Evolutionary conservation across 1,140 invertebrate genomes (phyloP).

Genomic region (Pseudomyrmex flavicornis): DNA sequence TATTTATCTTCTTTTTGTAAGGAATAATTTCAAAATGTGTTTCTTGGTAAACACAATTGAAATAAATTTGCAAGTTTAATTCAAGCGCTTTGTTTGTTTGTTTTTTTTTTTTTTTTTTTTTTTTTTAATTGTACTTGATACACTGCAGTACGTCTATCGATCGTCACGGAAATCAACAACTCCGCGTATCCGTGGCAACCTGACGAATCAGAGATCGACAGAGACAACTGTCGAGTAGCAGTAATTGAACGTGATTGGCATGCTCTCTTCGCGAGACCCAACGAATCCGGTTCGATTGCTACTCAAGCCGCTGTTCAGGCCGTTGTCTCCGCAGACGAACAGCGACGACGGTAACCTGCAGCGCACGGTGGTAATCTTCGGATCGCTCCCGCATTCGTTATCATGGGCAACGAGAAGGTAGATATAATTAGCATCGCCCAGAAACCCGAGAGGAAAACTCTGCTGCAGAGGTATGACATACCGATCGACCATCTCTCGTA

Average conservation of each 20-base stretch:
- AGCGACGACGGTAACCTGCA: slow-evolving; percentile 4
- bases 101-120: not conserved
- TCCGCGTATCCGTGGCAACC: slow-evolving; percentile 69
- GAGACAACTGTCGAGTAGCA: slow-evolving; percentile 25
- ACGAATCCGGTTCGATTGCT: slow-evolving; percentile 48
- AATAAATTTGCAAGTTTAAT: not conserved
- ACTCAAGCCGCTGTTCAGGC: slow-evolving; percentile 5
- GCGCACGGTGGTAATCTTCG: slow-evolving; percentile 15
- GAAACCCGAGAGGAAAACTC: slow-evolving; percentile 66
- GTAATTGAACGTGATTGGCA: slow-evolving; percentile 47
- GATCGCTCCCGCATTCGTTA: slow-evolving; percentile 8
- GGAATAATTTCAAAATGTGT: too few relatives aligned
- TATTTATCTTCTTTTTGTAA: too few relatives aligned
- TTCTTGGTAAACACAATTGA: not conserved
- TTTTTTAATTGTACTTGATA: too few relatives aligned
- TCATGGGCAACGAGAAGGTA: slow-evolving; percentile 65
- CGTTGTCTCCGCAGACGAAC: slow-evolving; percentile 19
- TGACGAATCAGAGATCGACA: slow-evolving; percentile 48
- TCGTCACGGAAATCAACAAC: slow-evolving; percentile 48
- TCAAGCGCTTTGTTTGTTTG: too few relatives aligned
- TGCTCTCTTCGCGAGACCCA: slow-evolving; percentile 13
- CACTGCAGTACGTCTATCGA: not conserved
- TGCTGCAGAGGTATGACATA: slow-evolving; percentile 86
- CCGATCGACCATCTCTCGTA: slow-evolving; percentile 88
- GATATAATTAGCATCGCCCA: slow-evolving; percentile 36